Evolutionary conservation across 2,113 vertebrate genomes (phyloP), one percentile per base, ranked within the genome.

Genomic region (Hemiscyllium ocellatum): DNA sequence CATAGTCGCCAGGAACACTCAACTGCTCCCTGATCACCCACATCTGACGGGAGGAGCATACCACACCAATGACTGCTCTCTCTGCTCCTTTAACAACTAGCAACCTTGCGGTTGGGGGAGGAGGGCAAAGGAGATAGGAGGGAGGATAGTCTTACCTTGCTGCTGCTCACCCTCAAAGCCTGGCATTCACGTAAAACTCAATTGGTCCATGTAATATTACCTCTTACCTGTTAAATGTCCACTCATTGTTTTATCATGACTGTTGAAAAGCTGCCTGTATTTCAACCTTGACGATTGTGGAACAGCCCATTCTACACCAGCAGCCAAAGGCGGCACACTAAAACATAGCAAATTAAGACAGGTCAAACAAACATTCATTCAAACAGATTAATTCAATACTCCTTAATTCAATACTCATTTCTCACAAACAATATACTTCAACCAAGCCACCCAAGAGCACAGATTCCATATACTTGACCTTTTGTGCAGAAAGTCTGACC

Each of bases 181-280:
- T 61, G 10, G 56, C 12, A 61, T 61, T 61, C 7, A 61, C 56
- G 7, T 61, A 12, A 61, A 61, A 80, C 26, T 47, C 22, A 87
- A 85, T 33, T 1, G 56, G 26, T 8, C 52, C 65, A 42, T 42
- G 70, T 10, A 15, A 26, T 17, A 52, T 52, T 61, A 24, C 5
- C 26, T 22, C 66, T 70, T 98, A 99, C 99, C 99, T 97, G 99
- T 99, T 96, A 99, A 97, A 96, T 99, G 98, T 96, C 99, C 99
- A 95, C 99, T 98, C 99, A 99, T 99, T 96, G 99, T 99, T 98
- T 99, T 99, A 97, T 99, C 99, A 0, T 99, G 99, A 96, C 99
- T 99, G 97, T 99, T 99, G 97, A 99, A 99, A 91, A 99, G 98
- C 96, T 99, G 99, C 86, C 99, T 97, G 97, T 99, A 99, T 97